Base-by-base conservation (phyloP, 1,140 invertebrate genomes). In the Tetragonula clypearis region DNA sequence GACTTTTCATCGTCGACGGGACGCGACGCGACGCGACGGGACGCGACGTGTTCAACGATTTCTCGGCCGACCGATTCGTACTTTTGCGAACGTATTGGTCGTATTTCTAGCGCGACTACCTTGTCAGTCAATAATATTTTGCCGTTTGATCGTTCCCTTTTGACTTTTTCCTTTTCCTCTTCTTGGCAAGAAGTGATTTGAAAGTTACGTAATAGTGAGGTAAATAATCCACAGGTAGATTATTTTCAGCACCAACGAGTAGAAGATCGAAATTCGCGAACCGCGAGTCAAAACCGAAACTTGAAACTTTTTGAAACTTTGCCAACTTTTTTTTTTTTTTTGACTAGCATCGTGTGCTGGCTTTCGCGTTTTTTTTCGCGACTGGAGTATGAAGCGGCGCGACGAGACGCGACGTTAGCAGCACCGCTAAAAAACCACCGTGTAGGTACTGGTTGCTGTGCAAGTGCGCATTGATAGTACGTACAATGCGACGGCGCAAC, bases 311-410 rank as follows among this genome's bases (percentile, higher is more conserved):
- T 49, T 35, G 35, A 35, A 35, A 87, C 88, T 89, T 89, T 86
- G 84, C 72, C 62, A 4, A 41, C n/a, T 89, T 84, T 35, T 35
- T 30, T 30, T 30, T 30, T 30, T 30, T 30, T n/a, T 78, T 89
- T 86, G 85, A 86, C 74, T 68, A 65, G 26, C 41, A 49, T 6
- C 41, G 41, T 56, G 53, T 17, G 17, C 56, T 60, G 12, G 60
- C 23, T 11, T 53, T 60, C 11, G 71, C 5, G 30, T 30, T 30
- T 30, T 30, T 69, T 81, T 74, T 74, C 83, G 11, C 41, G 41
- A 82, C 81, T 89, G 88, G 87, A 89, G 86, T 89, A 88, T 84
- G 87, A 89, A 88, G 87, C 41, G 41, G 41, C 8, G 41, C 78
- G 84, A 88, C 74, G 80, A 5, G 41, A 41, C 41, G 41, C 78